phyloP scores from a whole-genome alignment of 2,113 vertebrate genomes.

The Cyanoramphus novaezelandiae region DNA sequence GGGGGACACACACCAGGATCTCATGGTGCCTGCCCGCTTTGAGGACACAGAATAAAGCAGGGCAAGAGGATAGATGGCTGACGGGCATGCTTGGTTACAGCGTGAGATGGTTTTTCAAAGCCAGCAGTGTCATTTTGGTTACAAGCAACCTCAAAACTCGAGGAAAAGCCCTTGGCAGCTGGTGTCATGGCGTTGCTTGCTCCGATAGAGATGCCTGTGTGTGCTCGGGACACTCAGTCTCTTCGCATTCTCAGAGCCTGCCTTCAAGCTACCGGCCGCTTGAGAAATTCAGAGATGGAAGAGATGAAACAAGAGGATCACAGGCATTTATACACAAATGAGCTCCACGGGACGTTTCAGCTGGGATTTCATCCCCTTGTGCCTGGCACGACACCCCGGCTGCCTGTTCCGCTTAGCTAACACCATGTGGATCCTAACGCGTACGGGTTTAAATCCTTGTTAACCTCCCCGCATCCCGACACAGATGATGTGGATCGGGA shows the following conservation, averaged over 20 bases:
- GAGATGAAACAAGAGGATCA: neutral
- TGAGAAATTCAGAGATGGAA: neutral
- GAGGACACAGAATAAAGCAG: neutral
- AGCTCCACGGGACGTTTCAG: neutral
- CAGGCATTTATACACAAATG: neutral
- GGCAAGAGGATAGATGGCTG: neutral
- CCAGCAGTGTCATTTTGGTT: neutral
- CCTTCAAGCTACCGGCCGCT: neutral
- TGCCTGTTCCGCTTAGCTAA: neutral
- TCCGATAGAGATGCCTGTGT: neutral
- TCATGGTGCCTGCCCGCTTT: rapidly evolving
- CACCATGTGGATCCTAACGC: neutral
- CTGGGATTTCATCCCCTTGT: neutral
- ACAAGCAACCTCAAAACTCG: neutral
- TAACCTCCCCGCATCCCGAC: rapidly evolving
- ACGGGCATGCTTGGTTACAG: neutral
- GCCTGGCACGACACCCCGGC: rapidly evolving
- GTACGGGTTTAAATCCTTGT: rapidly evolving
- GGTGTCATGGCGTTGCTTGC: neutral
- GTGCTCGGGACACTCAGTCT: neutral
- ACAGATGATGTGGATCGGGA: rapidly evolving
- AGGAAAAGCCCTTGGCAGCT: neutral
- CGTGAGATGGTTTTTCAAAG: neutral
- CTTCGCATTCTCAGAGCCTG: neutral
- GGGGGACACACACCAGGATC: neutral